Evolutionary conservation across 2,797 vertebrate genomes (phyloP), one percentile per base, ranked within the genome.

Genomic region (Poecilia picta): DNA sequence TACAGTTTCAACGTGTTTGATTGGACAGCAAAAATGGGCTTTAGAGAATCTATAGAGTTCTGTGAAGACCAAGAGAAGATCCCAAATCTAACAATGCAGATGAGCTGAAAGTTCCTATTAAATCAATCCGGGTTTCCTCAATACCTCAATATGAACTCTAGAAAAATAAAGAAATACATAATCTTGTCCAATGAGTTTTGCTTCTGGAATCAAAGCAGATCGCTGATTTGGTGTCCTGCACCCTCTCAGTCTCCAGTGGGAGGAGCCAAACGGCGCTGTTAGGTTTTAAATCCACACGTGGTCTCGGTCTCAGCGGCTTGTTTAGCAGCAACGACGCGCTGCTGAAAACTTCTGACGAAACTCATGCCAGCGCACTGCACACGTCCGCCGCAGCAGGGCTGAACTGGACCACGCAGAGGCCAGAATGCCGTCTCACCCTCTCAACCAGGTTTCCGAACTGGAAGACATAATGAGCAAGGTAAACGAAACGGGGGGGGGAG

Each of bases 231-330:
- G 41, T n/a, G 11, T 6, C 2, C 41, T 46, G 68, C 41, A 46
- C n/a, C 1, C 31, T 28, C 11, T 3, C 36, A n/a, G 66, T 31
- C 57, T 16, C 45, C 8, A 15, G 91, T 86, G 94, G 94, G 94
- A 39, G 94, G 76, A 90, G 93, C 92, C 49, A 47, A 81, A 31
- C 33, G 33, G 62, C 81, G 10, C 70, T 79, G 85, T 90, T 85
- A 83, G 88, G 85, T 92, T 93, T 93, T 94, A 94, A 93, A 93
- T 73, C 84, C 90, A 87, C 94, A 94, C 94, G 94, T 94, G 94
- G 94, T 90, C 78, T 1, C 13, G 33, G 43, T 76, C 78, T 79
- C 46, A 6, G 77, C 33, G 47, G 86, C 89, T 93, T 84, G 89
- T 90, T 92, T 87, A 80, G 83, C 83, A 76, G 49, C 73, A 74